phyloP scores from a whole-genome alignment of 2,888 invertebrate genomes.

The Drosophila bunnanda region DNA sequence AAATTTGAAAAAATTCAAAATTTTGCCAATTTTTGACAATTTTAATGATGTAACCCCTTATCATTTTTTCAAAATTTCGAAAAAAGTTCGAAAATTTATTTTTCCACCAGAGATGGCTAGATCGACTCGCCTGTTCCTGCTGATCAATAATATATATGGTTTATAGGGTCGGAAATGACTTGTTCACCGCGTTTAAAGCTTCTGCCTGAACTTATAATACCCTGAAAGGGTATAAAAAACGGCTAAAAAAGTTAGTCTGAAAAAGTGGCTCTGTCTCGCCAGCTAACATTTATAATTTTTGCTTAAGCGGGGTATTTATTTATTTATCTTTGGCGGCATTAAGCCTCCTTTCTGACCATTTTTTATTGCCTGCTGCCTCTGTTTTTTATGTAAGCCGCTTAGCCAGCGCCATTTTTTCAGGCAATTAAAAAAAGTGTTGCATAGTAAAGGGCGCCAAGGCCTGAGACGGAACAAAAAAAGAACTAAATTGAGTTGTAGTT shows the following conservation, averaged over 20 bases:
- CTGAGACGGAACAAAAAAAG: conserved; percentile 20
- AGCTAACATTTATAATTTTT: conserved; percentile 51
- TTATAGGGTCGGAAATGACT: too few species aligned
- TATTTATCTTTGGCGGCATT: conserved; percentile 54
- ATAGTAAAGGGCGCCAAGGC: conserved; percentile 40
- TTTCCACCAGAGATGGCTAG: too few species aligned
- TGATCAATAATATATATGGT: too few species aligned
- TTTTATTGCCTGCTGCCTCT: conserved; percentile 16
- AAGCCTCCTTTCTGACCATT: conserved; percentile 16
- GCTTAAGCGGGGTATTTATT: conserved; percentile 61
- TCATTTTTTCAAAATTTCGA: too few species aligned
- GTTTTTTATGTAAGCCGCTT: conserved; percentile 62
- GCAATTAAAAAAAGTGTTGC: conserved; percentile 71
- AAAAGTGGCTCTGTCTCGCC: conserved; percentile 26
- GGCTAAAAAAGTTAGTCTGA: background rate
- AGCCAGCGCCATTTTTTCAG: conserved; percentile 53
- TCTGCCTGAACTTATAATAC: too few species aligned
- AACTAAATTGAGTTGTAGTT: conserved; percentile 32
- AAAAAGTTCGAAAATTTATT: too few species aligned
- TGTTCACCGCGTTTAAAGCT: too few species aligned
- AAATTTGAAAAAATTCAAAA: too few species aligned
- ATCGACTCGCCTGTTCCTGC: too few species aligned
- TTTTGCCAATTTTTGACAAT: too few species aligned
- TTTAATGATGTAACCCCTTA: too few species aligned
- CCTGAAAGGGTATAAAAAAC: background rate